A percentile compares a stretch with the other conserved stretches of the same genome.
phyloP scores from a whole-genome alignment of 2,113 vertebrate genomes.

The Lanius collurio region DNA sequence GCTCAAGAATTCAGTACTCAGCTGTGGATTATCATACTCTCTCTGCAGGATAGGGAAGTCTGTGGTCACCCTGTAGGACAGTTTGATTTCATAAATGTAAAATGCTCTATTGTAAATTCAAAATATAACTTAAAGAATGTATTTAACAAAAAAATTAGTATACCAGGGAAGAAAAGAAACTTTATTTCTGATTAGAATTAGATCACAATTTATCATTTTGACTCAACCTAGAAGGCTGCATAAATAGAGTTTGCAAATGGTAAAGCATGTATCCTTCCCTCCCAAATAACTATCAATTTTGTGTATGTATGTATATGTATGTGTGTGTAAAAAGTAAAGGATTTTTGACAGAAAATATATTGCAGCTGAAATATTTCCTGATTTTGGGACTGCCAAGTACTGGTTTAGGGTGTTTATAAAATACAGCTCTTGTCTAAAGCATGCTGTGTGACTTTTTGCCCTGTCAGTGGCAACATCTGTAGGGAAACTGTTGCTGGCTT shows the following conservation, averaged over 20 bases:
- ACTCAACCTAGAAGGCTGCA: neutral
- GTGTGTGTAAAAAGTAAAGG: neutral
- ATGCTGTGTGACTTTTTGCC: neutral
- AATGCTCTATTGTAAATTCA: neutral
- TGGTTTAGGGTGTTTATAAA: neutral
- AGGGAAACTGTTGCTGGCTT: neutral
- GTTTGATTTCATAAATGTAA: neutral
- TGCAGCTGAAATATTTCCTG: neutral
- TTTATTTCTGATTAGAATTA: neutral
- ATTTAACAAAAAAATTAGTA: neutral
- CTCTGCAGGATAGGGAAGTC: neutral
- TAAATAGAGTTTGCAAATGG: neutral
- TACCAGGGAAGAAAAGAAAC: neutral
- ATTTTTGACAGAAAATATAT: neutral
- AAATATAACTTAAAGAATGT: neutral
- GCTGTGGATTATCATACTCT: neutral
- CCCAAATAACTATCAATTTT: neutral
- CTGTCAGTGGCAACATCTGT: neutral
- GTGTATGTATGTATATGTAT: neutral
- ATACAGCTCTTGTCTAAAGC: neutral
- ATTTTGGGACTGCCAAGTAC: neutral
- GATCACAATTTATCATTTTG: neutral
- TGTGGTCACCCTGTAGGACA: neutral
- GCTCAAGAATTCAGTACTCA: neutral
- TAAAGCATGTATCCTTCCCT: neutral